These are phyloP conservation scores for Rachycentron canadum DNA, from an alignment of 2,797 vertebrate genomes.

Conservation along the genomic window DNA sequence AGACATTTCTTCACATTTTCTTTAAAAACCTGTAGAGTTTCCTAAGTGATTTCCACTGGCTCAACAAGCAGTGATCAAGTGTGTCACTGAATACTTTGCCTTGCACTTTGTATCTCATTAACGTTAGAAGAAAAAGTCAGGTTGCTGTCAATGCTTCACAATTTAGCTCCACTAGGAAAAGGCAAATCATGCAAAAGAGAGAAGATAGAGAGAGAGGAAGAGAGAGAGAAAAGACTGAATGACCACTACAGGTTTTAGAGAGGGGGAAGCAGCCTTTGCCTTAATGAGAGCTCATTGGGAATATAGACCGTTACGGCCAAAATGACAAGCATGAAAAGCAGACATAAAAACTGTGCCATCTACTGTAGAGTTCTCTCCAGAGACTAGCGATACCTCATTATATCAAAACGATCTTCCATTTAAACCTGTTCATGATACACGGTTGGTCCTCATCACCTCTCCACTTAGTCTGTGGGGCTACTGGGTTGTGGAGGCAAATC, in stretches of 20 bases:
- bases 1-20: constrained; percentile 40
- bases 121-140: constrained; percentile 45
- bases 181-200: constrained; percentile 9
- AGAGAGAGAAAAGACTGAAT: constrained; percentile 24
- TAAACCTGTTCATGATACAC: constrained; percentile 64
- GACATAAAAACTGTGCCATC: constrained; percentile 70
- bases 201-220: not conserved
- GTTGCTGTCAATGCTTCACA: constrained; percentile 25
- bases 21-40: not conserved
- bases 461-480: constrained; percentile 43
- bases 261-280: constrained; percentile 50
- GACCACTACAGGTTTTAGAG: constrained; percentile 59
- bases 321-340: constrained; percentile 71
- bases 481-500: constrained; percentile 52
- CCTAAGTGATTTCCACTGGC: constrained; percentile 51
- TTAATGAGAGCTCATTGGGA: constrained; percentile 76
- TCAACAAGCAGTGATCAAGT: constrained; percentile 69
- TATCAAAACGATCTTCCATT: constrained; percentile 72
- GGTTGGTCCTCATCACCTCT: constrained; percentile 51
- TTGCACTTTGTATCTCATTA: constrained; percentile 74
- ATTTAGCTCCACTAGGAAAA: constrained; percentile 27
- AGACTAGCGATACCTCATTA: constrained; percentile 76
- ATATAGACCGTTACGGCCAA: constrained; percentile 57
- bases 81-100: constrained; percentile 51
- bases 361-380: constrained; percentile 58